Percentiles rank a stretch among this genome's conserved stretches.
phyloP scores from a whole-genome alignment of 2,888 invertebrate species.

The Macaria notata region DNA sequence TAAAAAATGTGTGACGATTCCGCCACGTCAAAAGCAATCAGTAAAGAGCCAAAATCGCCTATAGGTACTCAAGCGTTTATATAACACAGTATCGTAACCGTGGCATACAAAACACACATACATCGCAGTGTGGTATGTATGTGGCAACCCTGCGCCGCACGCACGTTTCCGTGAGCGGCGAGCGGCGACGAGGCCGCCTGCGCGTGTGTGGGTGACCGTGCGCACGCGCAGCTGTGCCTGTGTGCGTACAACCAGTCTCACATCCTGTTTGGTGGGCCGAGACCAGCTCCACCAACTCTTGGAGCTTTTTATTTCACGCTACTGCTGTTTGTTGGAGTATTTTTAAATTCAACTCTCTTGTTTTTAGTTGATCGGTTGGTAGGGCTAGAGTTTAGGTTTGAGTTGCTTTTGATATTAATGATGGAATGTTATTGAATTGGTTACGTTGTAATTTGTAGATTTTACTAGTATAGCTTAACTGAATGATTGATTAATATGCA shows the following conservation, averaged over 20 bases:
- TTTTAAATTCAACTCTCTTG: conserved; percentile 23
- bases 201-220: conserved; percentile 56
- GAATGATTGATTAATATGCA: no score
- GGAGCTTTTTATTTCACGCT: conserved; percentile 79
- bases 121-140: conserved; percentile 26
- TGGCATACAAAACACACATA: conserved; percentile 6
- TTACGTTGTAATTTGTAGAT: no score
- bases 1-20: no score
- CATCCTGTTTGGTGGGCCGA: conserved; percentile 79
- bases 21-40: no score
- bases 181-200: conserved; percentile 60
- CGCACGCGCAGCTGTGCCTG: conserved; percentile 39
- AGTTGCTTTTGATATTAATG: no score
- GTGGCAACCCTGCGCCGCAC: conserved; percentile 63
- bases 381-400: no score
- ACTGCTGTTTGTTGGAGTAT: conserved; percentile 46
- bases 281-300: conserved; percentile 52
- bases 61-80: conserved; percentile 29
- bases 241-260: conserved; percentile 79
- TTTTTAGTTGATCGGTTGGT: not conserved
- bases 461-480: no score
- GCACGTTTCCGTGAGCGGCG: conserved; percentile 78
- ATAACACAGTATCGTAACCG: conserved; percentile 33
- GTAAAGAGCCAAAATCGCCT: conserved; percentile 11
- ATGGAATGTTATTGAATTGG: no score